A percentile compares a stretch with the other conserved stretches of the same genome.
These are phyloP conservation scores for Eristalinus sepulchralis DNA, from an alignment of 2,888 invertebrate species.

Conservation along the genomic window DNA sequence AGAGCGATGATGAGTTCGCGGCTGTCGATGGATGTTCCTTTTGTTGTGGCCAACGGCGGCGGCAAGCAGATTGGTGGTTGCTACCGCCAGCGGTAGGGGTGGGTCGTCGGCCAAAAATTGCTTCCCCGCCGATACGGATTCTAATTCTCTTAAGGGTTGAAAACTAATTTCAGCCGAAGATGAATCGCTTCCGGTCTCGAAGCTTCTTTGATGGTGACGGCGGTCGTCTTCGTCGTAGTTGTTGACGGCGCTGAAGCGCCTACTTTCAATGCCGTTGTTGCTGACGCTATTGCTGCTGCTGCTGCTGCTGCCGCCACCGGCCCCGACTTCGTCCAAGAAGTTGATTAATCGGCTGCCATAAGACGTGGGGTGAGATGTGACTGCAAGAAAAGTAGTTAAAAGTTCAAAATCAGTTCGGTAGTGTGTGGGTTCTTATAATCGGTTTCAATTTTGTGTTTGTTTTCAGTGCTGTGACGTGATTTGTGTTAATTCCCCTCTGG, in stretches of 20 bases:
- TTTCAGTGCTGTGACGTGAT: conserved; percentile 31
- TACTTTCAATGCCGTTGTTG: conserved; percentile 10
- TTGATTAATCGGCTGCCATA: conserved; percentile 65
- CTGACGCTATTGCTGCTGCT: neutral
- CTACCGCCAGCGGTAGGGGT: neutral
- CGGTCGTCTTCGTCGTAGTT: conserved; percentile 27
- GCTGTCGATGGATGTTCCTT: conserved; percentile 44
- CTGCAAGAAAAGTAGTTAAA: conserved; percentile 68
- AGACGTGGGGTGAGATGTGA: conserved; percentile 58
- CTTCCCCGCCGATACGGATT: conserved; percentile 49
- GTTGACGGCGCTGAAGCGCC: neutral
- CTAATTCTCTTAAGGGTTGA: conserved; percentile 71
- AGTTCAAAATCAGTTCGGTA: conserved; percentile 33
- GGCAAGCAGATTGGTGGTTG: conserved; percentile 22
- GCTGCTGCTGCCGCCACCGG: neutral
- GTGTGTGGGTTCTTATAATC: conserved; percentile 46
- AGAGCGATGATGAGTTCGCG: conserved; percentile 31
- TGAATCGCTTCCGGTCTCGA: conserved; percentile 71
- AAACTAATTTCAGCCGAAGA: conserved; percentile 72
- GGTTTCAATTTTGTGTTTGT: conserved; percentile 42
- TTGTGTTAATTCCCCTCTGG: conserved; percentile 26
- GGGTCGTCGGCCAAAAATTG: conserved; percentile 45
- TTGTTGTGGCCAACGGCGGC: neutral
- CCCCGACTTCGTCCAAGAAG: conserved; percentile 36
- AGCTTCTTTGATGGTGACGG: conserved; percentile 51